A percentile compares a stretch with the other conserved stretches of the same genome.
phyloP scores from a whole-genome alignment of 1,140 invertebrate species.

The Aradophagus sp. region DNA sequence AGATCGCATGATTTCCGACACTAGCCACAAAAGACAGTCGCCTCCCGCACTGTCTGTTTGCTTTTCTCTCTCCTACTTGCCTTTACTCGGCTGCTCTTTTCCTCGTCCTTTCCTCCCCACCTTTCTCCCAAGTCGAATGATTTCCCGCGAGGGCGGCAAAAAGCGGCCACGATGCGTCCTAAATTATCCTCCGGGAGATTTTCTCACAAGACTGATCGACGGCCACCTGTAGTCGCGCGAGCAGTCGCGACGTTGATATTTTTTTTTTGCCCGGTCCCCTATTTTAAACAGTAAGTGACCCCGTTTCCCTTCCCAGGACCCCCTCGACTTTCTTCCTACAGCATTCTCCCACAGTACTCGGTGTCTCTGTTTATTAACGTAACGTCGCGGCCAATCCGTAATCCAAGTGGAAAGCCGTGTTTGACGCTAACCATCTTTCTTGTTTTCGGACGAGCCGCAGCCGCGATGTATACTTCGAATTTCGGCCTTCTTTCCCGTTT shows the following conservation, averaged over 20 bases:
- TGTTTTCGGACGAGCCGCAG: no score
- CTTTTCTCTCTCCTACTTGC: slow-evolving; percentile 18
- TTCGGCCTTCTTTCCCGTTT: no score
- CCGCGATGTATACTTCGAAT: no score
- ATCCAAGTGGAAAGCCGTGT: slow-evolving; percentile 29
- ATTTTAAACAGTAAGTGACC: slow-evolving; percentile 56
- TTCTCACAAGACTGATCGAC: slow-evolving; percentile 58
- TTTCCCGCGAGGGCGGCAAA: slow-evolving; percentile 38
- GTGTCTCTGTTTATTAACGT: slow-evolving; percentile 20
- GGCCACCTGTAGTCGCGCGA: slow-evolving; percentile 58
- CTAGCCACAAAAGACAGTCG: slow-evolving; percentile 33
- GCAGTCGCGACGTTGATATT: slow-evolving; percentile 20
- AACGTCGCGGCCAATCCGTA: slow-evolving; percentile 12
- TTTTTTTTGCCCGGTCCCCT: slow-evolving; percentile 38
- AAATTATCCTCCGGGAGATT: slow-evolving; percentile 45
- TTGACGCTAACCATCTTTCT: no score
- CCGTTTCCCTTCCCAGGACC: slow-evolving; percentile 62
- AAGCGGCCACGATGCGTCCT: slow-evolving; percentile 5
- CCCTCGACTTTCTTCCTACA: no score
- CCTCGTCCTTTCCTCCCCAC: background rate
- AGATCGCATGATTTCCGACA: slow-evolving; percentile 49
- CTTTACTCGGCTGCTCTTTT: background rate
- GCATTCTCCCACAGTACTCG: slow-evolving; percentile 33
- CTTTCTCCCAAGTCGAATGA: slow-evolving; percentile 14
- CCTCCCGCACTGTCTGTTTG: slow-evolving; percentile 3